These are phyloP conservation scores for Alaudala cheleensis DNA, from an alignment of 2,113 vertebrate species.

Conservation along the genomic window DNA sequence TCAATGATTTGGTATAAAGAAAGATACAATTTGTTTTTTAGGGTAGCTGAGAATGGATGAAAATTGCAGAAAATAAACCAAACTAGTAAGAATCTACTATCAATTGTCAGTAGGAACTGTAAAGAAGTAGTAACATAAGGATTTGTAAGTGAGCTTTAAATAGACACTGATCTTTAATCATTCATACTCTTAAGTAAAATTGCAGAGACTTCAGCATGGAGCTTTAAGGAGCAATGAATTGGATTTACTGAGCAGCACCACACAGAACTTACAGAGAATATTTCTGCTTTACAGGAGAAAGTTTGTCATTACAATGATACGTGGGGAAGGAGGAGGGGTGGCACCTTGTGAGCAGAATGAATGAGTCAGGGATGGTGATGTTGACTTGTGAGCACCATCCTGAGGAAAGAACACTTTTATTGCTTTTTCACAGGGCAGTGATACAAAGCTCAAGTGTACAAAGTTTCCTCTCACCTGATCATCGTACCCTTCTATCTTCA, in stretches of 20 bases:
- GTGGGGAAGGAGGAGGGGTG: background rate
- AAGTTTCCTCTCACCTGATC: constrained; percentile 78
- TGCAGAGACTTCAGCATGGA: background rate
- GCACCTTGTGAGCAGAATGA: background rate
- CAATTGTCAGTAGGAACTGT: background rate
- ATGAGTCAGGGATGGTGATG: background rate
- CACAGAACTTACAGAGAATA: background rate
- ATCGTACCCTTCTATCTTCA: constrained; percentile 90
- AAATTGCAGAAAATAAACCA: background rate
- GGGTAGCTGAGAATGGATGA: background rate
- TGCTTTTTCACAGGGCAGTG: background rate
- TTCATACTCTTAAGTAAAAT: background rate
- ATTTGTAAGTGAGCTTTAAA: background rate
- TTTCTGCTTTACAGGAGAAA: background rate
- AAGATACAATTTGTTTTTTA: background rate
- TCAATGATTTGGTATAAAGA: background rate
- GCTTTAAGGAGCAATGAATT: background rate
- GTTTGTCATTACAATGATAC: background rate
- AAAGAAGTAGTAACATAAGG: background rate
- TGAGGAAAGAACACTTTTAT: background rate
- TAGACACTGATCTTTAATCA: background rate
- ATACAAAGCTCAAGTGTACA: background rate
- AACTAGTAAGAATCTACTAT: background rate
- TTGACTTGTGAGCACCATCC: background rate
- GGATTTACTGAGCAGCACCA: background rate